These are phyloP conservation scores for Sinonovacula constricta DNA, from an alignment of 1,140 invertebrate species.

Conservation along the genomic window DNA sequence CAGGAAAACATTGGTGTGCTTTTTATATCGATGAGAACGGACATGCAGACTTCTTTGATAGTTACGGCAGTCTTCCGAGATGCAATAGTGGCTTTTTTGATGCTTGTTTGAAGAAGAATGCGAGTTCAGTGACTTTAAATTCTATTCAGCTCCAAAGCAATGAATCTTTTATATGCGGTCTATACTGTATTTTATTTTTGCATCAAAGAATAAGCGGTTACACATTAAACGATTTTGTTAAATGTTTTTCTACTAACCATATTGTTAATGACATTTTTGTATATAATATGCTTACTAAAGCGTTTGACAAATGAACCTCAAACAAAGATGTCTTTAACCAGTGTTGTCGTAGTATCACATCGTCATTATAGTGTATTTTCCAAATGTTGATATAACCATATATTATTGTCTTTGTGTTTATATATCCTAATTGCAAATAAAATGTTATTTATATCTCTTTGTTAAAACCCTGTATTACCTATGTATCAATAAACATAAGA, in stretches of 20 bases:
- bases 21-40: not conserved
- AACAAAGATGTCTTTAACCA: not conserved
- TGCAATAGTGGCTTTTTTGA: not conserved
- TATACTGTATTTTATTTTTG: not conserved
- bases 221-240: not conserved
- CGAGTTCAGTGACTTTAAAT: not conserved
- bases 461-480: no score
- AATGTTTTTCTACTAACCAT: not conserved
- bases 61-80: not conserved
- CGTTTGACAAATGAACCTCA: not conserved
- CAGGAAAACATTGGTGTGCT: not conserved
- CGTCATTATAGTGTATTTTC: no score
- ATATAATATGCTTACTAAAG: not conserved
- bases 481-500: no score
- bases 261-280: not conserved
- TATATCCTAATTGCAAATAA: no score
- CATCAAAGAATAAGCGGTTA: not conserved
- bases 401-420: no score
- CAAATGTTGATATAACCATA: no score
- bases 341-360: no score
- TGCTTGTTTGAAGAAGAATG: not conserved
- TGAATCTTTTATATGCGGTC: not conserved
- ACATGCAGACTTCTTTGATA: not conserved
- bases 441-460: no score
- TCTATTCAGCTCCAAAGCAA: not conserved